phyloP scores from a whole-genome alignment of 2,888 invertebrate species.

The Oscheius sp. region DNA sequence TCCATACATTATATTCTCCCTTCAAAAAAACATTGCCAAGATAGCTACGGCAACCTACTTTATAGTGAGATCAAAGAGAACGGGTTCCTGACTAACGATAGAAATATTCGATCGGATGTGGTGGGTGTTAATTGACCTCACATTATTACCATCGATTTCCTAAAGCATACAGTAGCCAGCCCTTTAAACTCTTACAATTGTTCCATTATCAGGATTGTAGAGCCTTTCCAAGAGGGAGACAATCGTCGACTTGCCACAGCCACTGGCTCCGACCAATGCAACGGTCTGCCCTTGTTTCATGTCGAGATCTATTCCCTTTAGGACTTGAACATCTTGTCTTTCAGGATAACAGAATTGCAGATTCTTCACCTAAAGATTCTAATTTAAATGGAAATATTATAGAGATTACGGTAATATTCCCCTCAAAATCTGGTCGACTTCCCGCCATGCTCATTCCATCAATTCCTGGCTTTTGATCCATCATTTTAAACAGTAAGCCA shows the following conservation, averaged over 20 bases:
- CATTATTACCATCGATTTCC: constrained; percentile 72
- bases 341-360: constrained; percentile 73
- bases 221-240: constrained; percentile 19
- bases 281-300: constrained; percentile 26
- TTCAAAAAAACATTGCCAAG: neutral
- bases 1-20: constrained; percentile 71
- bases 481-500: constrained; percentile 74
- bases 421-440: constrained; percentile 2
- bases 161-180: too few species aligned
- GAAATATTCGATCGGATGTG: constrained; percentile 62
- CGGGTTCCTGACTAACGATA: constrained; percentile 75
- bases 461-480: constrained; percentile 57
- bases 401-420: constrained; percentile 12
- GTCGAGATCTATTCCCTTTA: constrained; percentile 37
- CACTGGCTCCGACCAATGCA: constrained; percentile 25
- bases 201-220: constrained; percentile 6
- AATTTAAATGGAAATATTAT: constrained; percentile 63
- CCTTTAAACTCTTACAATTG: constrained; percentile 4
- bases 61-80: constrained; percentile 74
- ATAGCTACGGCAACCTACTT: constrained; percentile 56
- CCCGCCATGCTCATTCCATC: constrained; percentile 27
- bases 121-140: constrained; percentile 60
- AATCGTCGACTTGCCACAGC: constrained; percentile 28
- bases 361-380: constrained; percentile 50
- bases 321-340: constrained; percentile 65